Evolutionary conservation across 2,113 vertebrate species (phyloP).

Genomic region (Cottus gobio): DNA sequence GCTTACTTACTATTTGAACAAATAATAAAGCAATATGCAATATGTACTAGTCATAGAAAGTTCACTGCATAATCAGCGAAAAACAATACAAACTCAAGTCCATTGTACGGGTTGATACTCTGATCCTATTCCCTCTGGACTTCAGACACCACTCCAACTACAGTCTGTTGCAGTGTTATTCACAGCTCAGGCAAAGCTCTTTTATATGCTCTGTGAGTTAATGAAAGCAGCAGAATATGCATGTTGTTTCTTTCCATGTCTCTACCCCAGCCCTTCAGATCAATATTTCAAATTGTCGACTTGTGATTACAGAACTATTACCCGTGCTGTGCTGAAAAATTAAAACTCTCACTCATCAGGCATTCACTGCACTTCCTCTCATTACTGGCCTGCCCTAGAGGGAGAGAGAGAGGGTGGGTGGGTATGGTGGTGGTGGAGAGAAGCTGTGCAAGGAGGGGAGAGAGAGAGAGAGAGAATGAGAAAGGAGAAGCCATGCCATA

Average conservation of each 20-base stretch:
- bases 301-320: slow-evolving; percentile 51
- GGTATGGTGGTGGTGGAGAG: neutral
- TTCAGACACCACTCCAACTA: neutral
- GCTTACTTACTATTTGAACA: neutral
- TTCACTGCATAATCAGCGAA: neutral
- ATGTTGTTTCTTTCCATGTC: neutral
- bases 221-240: slow-evolving; percentile 10
- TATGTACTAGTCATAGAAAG: neutral
- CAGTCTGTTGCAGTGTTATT: neutral
- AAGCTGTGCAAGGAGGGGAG: neutral
- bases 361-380: slow-evolving; percentile 25
- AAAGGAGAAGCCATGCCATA: neutral
- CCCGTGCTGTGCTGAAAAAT: slow-evolving; percentile 31
- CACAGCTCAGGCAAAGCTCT: neutral
- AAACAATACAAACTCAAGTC: neutral
- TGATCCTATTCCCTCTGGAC: neutral
- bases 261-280: slow-evolving; percentile 24
- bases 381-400: slow-evolving; percentile 7
- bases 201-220: neutral
- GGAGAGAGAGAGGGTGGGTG: neutral
- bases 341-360: slow-evolving; percentile 36
- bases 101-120: neutral
- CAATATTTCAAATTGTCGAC: slow-evolving; percentile 43
- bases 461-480: neutral
- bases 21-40: neutral